These are phyloP conservation scores for Gymnothorax reevesii DNA, from an alignment of 2,797 vertebrate species.

Conservation along the genomic window DNA sequence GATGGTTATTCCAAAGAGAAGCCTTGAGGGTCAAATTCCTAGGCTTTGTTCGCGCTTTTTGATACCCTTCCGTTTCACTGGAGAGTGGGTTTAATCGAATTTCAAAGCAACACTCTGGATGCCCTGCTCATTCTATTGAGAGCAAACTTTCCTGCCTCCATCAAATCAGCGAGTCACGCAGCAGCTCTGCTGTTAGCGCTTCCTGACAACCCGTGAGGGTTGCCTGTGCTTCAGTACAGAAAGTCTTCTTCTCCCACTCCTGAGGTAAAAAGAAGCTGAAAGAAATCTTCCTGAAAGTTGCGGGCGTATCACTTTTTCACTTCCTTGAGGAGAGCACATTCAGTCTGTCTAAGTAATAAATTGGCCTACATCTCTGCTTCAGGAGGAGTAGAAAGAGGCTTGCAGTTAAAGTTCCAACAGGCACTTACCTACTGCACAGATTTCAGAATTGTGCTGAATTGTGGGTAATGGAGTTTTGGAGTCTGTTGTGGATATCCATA, in stretches of 20 bases:
- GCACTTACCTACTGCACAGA: neutral
- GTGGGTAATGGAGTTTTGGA: neutral
- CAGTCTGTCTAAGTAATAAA: neutral
- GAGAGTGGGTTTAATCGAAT: neutral
- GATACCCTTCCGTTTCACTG: neutral
- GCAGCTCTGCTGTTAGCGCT: neutral
- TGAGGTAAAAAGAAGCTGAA: neutral
- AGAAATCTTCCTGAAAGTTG: neutral
- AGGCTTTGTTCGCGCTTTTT: neutral
- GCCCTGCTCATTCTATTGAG: neutral
- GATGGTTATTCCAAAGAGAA: constrained; percentile 1
- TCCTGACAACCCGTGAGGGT: neutral
- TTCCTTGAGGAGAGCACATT: neutral
- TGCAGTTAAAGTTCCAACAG: neutral
- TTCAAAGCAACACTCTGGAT: neutral
- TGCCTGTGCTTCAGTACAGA: neutral
- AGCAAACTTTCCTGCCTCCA: neutral
- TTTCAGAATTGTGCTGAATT: neutral
- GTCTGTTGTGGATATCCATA: neutral
- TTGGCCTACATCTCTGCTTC: neutral
- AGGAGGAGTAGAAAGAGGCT: neutral
- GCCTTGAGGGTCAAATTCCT: constrained; percentile 30
- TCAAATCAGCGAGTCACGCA: neutral
- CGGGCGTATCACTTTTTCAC: neutral
- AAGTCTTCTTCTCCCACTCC: neutral